Evolutionary conservation across 2,888 invertebrate genomes (phyloP).

Genomic region (Serrognathus titanus): DNA sequence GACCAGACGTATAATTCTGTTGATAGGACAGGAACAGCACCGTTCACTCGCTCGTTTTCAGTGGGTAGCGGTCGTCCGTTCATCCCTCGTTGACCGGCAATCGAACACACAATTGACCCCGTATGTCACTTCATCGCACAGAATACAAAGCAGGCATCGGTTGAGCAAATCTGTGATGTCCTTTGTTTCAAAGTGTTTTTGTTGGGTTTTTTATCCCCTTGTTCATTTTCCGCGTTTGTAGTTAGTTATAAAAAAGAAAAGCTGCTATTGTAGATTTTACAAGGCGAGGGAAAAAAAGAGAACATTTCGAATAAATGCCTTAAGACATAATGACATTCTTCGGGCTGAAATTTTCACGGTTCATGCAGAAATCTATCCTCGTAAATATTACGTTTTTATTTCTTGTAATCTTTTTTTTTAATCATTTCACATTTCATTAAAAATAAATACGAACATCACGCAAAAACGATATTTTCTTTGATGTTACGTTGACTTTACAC

Average conservation of each 20-base stretch:
- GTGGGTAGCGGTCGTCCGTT: slow-evolving; percentile 24
- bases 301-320: neutral
- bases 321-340: neutral
- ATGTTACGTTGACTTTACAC: no score
- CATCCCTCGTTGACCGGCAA: slow-evolving; percentile 37
- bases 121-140: slow-evolving; percentile 39
- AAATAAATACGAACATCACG: no score
- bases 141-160: slow-evolving; percentile 37
- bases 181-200: slow-evolving; percentile 20
- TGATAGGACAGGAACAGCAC: slow-evolving; percentile 24
- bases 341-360: neutral
- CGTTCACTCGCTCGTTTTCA: slow-evolving; percentile 26
- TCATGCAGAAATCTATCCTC: neutral
- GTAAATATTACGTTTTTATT: no score
- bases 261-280: neutral
- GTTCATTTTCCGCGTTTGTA: slow-evolving; percentile 9
- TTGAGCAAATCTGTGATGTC: slow-evolving; percentile 15
- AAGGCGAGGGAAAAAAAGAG: neutral
- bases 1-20: slow-evolving; percentile 25
- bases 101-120: slow-evolving; percentile 42
- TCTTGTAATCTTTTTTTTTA: no score
- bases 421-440: no score
- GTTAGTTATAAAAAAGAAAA: slow-evolving; percentile 6
- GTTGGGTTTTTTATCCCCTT: slow-evolving; percentile 1
- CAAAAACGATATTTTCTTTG: no score